Conservation (phyloP, 1,140 invertebrate genomes). For the Panagrolaimus sp. region DNA sequence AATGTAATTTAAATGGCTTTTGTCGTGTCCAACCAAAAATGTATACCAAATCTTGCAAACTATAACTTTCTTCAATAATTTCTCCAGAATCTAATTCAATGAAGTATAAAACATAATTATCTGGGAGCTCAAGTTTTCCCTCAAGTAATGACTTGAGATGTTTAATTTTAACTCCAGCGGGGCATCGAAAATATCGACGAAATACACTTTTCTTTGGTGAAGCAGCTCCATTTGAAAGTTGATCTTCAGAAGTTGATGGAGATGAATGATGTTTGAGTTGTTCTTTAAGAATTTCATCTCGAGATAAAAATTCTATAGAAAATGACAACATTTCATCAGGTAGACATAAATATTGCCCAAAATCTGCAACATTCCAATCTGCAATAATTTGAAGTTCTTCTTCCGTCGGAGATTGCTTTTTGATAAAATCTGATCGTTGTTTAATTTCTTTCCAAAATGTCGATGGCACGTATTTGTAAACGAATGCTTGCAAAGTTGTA, state of each 20-base stretch:
- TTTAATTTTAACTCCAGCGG: not conserved
- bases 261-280: too few relatives aligned
- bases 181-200: not conserved
- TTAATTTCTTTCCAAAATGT: constrained; percentile 1
- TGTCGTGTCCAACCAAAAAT: not conserved
- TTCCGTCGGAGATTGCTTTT: not conserved
- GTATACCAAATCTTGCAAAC: not conserved
- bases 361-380: not conserved
- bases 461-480: not conserved
- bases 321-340: not conserved
- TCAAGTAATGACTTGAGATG: not conserved
- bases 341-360: not conserved
- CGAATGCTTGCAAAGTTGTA: not conserved
- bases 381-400: constrained; percentile 1
- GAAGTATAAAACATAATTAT: not conserved
- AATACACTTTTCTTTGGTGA: too few relatives aligned
- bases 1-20: not conserved
- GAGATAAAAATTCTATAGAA: not conserved
- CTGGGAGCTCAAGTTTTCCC: not conserved
- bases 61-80: not conserved
- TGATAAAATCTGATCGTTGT: constrained; percentile 5
- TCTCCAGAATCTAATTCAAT: not conserved
- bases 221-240: not conserved
- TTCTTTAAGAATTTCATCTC: too few relatives aligned
- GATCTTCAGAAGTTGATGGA: not conserved